Percentiles rank a stretch among this genome's conserved stretches.
Evolutionary conservation across 2,888 invertebrate genomes (phyloP).

Genomic region (Lasioglossum calceatum): DNA sequence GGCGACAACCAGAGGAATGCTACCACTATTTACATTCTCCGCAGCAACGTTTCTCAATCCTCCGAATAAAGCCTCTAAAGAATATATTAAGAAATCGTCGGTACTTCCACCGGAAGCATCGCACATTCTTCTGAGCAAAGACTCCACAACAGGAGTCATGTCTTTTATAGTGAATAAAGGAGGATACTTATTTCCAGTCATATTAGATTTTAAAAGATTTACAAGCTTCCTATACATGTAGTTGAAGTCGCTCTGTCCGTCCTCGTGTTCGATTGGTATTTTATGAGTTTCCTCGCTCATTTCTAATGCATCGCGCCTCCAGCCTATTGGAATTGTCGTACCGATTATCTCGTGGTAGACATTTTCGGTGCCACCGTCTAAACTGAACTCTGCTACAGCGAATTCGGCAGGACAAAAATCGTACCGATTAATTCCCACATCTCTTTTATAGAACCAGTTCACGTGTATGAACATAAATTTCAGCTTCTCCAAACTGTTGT

Average conservation of each 20-base stretch:
- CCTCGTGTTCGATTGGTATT: slow-evolving; percentile 81
- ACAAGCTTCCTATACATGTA: slow-evolving; percentile 83
- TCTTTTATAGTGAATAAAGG: slow-evolving; percentile 83
- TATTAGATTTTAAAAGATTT: slow-evolving; percentile 80
- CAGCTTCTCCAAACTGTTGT: slow-evolving; percentile 56
- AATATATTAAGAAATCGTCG: slow-evolving; percentile 73
- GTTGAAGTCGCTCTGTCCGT: slow-evolving; percentile 78
- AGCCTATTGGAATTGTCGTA: slow-evolving; percentile 83
- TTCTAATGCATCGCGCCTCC: slow-evolving; percentile 83
- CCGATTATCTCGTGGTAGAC: slow-evolving; percentile 83
- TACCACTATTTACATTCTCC: neutral
- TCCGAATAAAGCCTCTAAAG: slow-evolving; percentile 80
- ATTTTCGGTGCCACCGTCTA: slow-evolving; percentile 83
- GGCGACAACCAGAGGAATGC: slow-evolving; percentile 69
- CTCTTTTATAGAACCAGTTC: slow-evolving; percentile 79
- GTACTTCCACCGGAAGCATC: slow-evolving; percentile 22
- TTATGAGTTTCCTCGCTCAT: slow-evolving; percentile 84
- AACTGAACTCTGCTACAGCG: slow-evolving; percentile 84
- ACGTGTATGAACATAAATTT: slow-evolving; percentile 81
- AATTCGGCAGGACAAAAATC: slow-evolving; percentile 86
- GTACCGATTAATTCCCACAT: slow-evolving; percentile 46
- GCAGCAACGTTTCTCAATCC: slow-evolving; percentile 74
- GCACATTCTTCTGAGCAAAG: slow-evolving; percentile 68
- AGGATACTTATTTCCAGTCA: slow-evolving; percentile 72
- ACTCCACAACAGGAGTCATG: slow-evolving; percentile 45